Evolutionary conservation across 2,113 vertebrate species (phyloP).

Genomic region (Barnardius zonarius): DNA sequence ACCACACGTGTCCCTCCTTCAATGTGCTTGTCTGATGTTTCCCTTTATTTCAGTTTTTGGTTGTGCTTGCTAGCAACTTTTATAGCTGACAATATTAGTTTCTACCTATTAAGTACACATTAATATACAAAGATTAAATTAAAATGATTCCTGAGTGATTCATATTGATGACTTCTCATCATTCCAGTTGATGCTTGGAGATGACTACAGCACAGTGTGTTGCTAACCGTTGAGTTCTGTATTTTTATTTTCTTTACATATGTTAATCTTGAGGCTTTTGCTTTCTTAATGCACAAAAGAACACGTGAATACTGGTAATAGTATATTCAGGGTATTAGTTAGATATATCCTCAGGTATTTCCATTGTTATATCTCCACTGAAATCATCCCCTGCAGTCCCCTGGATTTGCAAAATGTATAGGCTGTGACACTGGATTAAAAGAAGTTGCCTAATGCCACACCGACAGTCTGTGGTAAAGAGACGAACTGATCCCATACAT

Average conservation of each 20-base stretch:
- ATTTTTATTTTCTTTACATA: neutral
- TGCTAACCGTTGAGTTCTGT: neutral
- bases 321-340: neutral
- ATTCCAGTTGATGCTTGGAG: neutral
- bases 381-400: fast-evolving
- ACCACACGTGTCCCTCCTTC: neutral
- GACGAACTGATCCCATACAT: neutral
- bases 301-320: neutral
- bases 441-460: neutral
- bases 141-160: neutral
- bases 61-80: neutral
- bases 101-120: neutral
- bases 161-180: neutral
- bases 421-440: neutral
- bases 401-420: neutral
- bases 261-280: neutral
- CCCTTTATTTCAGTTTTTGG: neutral
- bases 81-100: neutral
- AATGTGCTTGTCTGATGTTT: neutral
- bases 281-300: neutral
- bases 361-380: neutral
- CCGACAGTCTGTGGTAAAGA: neutral
- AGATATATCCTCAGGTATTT: neutral
- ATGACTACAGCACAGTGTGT: neutral
- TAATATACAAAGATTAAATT: neutral